Percentiles rank a stretch among this genome's conserved stretches.
Evolutionary conservation across 2,888 invertebrate species (phyloP).

Genomic region (Papilio protenor): DNA sequence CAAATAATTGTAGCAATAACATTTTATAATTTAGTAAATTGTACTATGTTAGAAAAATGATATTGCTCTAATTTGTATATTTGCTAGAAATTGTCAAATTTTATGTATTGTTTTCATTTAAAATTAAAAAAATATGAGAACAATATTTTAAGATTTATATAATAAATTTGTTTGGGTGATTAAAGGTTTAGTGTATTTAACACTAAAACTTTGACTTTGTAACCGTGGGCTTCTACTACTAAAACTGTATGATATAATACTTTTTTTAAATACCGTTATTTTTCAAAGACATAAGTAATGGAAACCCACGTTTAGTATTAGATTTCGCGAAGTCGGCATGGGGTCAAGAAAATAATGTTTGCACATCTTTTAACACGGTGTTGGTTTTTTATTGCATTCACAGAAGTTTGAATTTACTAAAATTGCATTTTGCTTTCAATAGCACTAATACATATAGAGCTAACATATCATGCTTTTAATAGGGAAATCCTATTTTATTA

Average conservation of each 20-base stretch:
- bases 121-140: not conserved
- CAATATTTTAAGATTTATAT: not conserved
- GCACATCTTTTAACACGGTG: conserved; percentile 27
- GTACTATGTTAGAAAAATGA: not conserved
- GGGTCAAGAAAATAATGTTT: not conserved
- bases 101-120: not conserved
- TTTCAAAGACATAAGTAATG: not conserved
- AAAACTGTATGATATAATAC: not conserved
- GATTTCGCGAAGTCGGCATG: conserved; percentile 21
- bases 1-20: conserved; percentile 3
- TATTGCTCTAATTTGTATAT: conserved; percentile 13
- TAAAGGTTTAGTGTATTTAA: not conserved
- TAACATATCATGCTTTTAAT: conserved; percentile 19
- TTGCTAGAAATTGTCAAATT: not conserved
- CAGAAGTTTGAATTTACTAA: conserved; percentile 38
- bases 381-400: conserved; percentile 25
- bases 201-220: conserved; percentile 11
- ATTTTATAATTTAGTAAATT: not conserved
- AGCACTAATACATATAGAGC: not conserved
- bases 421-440: conserved; percentile 13
- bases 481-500: conserved; percentile 6
- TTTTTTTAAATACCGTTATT: not conserved
- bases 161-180: not conserved
- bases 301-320: not conserved
- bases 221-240: not conserved